Conservation (phyloP, 2,888 invertebrate genomes). For the Amblyteles armatorius region DNA sequence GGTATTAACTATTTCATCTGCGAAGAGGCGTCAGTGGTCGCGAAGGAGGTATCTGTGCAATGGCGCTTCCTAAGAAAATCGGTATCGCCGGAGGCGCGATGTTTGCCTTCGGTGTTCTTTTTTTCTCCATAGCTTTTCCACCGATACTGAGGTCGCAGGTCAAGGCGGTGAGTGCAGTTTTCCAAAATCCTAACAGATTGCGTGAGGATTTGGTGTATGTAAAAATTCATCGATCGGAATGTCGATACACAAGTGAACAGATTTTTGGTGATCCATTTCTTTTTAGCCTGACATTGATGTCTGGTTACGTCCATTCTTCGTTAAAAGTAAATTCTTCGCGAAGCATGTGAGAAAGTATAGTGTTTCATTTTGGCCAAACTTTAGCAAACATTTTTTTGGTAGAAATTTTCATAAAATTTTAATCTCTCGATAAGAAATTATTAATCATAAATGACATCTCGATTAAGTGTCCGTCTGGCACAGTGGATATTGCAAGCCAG, state of each 20-base stretch:
- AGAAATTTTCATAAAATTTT: no score
- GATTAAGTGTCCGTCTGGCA: no score
- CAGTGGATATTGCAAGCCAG: not conserved
- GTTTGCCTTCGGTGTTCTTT: constrained; percentile 88
- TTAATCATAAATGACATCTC: not conserved
- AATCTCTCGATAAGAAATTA: not conserved
- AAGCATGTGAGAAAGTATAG: no score
- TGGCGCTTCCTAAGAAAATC: constrained; percentile 85
- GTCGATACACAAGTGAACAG: not conserved
- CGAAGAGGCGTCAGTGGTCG: no score
- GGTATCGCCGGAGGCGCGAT: constrained; percentile 86
- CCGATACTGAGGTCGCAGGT: constrained; percentile 88
- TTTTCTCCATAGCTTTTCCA: constrained; percentile 91
- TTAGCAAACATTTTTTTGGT: no score
- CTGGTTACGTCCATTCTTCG: no score
- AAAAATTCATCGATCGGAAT: not conserved
- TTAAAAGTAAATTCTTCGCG: no score
- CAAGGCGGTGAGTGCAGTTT: constrained; percentile 87
- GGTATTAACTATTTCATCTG: no score
- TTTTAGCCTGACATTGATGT: no score
- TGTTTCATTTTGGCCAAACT: no score
- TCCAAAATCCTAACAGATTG: not conserved
- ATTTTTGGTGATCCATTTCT: not conserved
- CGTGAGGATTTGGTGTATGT: not conserved
- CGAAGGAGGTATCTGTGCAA: constrained; percentile 29